These are phyloP conservation scores for Chiropotes sagulatus DNA, from an alignment of 2,797 vertebrate genomes.

Conservation along the genomic window DNA sequence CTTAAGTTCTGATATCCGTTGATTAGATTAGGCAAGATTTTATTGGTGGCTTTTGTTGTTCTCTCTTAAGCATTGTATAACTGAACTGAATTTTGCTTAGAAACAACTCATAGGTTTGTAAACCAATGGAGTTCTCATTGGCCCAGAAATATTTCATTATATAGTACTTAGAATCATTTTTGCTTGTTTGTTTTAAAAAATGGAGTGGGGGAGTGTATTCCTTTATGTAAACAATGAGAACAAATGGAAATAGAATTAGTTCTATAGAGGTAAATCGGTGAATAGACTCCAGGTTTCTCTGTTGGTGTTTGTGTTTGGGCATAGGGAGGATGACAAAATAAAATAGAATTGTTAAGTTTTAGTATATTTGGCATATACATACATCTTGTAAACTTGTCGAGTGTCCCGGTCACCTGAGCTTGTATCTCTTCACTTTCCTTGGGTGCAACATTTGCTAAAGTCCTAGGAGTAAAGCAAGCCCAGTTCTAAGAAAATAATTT, in stretches of 20 bases:
- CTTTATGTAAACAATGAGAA: neutral
- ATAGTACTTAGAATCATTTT: neutral
- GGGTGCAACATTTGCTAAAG: neutral
- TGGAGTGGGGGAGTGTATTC: neutral
- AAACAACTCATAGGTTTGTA: slow-evolving; percentile 9
- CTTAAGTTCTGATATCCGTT: neutral
- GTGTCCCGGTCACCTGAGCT: neutral
- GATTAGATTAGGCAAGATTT: neutral
- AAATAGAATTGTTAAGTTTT: neutral
- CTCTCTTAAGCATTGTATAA: neutral
- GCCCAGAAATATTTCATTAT: neutral
- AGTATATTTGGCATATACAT: neutral
- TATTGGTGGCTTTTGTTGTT: neutral
- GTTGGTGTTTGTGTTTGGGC: neutral
- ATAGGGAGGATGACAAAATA: neutral
- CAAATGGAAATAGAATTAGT: neutral
- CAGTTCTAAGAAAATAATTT: neutral
- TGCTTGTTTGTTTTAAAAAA: neutral
- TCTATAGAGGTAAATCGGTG: neutral
- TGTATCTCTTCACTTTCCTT: neutral
- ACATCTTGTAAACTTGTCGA: neutral
- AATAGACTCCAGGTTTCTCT: neutral
- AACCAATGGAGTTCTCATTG: neutral
- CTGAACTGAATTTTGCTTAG: slow-evolving; percentile 34
- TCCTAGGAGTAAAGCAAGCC: neutral